Conservation (phyloP, 92 coral and sea anemone genomes). For the Paramuricea clavata region DNA sequence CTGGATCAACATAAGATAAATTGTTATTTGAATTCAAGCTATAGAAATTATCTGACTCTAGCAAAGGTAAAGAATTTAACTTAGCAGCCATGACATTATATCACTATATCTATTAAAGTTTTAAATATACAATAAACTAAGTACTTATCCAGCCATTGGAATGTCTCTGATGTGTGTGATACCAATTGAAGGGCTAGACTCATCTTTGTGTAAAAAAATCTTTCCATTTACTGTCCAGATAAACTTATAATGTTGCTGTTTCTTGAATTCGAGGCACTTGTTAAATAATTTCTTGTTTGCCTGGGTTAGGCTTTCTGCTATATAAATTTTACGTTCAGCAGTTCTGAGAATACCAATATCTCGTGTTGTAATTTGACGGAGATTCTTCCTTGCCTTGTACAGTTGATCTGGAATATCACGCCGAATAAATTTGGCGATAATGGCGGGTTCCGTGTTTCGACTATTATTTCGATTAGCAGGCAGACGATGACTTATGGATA, state of each 20-base stretch:
- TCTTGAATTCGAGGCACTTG: background rate
- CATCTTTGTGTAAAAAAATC: slow-evolving; percentile 11
- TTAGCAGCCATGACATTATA: background rate
- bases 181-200: background rate
- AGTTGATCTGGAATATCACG: background rate
- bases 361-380: background rate
- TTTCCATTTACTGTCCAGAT: slow-evolving; percentile 2
- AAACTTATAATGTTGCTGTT: background rate
- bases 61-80: background rate
- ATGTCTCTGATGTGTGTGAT: background rate
- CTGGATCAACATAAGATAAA: slow-evolving; percentile 39
- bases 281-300: background rate
- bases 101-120: background rate
- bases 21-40: background rate
- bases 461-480: background rate
- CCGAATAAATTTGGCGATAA: background rate
- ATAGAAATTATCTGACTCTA: background rate
- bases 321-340: background rate
- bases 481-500: slow-evolving; percentile 10
- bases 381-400: slow-evolving; percentile 9
- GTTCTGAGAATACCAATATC: background rate
- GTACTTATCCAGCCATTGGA: background rate
- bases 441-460: background rate
- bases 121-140: background rate
- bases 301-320: background rate